Evolutionary conservation across 1,140 invertebrate species (phyloP).

Genomic region (Telenomus remus): DNA sequence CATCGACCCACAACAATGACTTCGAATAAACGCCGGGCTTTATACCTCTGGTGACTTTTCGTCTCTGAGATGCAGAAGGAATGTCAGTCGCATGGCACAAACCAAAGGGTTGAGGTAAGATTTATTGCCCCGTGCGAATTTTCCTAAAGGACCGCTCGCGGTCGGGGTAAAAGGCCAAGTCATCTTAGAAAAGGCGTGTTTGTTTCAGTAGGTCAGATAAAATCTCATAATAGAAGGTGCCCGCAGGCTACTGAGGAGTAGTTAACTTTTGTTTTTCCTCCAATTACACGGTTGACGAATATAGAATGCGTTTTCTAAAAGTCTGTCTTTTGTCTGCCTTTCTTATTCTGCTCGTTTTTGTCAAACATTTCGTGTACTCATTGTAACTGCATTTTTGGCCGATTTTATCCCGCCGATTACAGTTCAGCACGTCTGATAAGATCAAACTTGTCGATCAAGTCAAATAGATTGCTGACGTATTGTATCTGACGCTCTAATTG

Average conservation of each 20-base stretch:
- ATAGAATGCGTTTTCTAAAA: no score
- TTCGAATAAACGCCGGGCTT: constrained; percentile 53
- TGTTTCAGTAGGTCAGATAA: background rate
- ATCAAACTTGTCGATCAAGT: constrained; percentile 33
- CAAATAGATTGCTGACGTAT: constrained; percentile 7
- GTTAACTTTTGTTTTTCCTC: no score
- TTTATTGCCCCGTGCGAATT: constrained; percentile 67
- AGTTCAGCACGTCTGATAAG: background rate
- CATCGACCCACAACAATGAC: constrained; percentile 62
- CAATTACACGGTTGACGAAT: no score
- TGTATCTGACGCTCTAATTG: constrained; percentile 46
- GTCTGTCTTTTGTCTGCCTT: no score
- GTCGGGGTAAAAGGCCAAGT: constrained; percentile 9
- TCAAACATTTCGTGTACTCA: no score
- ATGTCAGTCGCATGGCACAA: background rate
- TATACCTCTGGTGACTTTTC: constrained; percentile 19
- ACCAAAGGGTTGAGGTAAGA: constrained; percentile 62
- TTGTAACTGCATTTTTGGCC: no score
- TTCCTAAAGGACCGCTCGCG: constrained; percentile 42
- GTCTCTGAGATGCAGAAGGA: background rate
- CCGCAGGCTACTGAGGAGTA: no score
- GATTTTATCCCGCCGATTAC: no score
- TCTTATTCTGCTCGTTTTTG: no score
- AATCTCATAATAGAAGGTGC: no score
- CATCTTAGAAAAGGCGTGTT: background rate